phyloP scores from a whole-genome alignment of 2,797 vertebrate species.

The Melanotaenia trifasciata region DNA sequence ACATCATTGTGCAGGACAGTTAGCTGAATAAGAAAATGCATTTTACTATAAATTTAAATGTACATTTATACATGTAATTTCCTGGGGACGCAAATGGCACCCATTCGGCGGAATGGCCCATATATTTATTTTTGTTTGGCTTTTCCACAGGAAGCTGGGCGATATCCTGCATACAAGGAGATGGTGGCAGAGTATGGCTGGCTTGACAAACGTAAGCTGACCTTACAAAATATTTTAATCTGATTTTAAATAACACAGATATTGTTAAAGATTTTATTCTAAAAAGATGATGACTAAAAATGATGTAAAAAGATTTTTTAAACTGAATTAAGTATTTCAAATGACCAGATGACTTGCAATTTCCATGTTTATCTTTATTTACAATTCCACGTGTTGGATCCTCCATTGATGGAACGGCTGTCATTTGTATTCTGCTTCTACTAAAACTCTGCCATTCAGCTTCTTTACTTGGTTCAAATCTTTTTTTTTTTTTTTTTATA shows the following conservation, averaged over 20 bases:
- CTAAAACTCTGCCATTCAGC: constrained; percentile 28
- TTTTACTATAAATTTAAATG: no score
- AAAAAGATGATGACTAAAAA: neutral
- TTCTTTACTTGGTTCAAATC: constrained; percentile 5
- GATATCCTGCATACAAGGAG: constrained; percentile 98
- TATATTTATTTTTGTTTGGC: constrained; percentile 2
- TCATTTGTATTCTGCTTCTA: constrained; percentile 18
- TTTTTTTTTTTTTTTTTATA: constrained; percentile 36
- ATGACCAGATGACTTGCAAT: neutral
- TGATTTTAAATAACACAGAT: neutral
- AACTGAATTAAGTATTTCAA: no score
- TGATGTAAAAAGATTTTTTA: neutral
- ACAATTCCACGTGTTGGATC: constrained; percentile 10
- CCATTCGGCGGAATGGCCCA: no score
- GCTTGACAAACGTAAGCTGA: constrained; percentile 91
- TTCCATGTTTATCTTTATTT: constrained; percentile 9
- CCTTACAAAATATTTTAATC: neutral
- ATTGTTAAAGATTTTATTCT: constrained; percentile 2
- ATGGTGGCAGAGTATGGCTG: constrained; percentile 98
- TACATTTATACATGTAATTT: no score
- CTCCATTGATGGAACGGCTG: neutral
- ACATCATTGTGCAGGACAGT: no score
- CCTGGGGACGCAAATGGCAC: no score
- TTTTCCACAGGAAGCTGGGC: constrained; percentile 89
- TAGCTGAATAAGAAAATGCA: no score